Evolutionary conservation across 2,113 vertebrate species (phyloP), one percentile per base, ranked within the genome.

Genomic region (Neolamprologus caudopunctatus): DNA sequence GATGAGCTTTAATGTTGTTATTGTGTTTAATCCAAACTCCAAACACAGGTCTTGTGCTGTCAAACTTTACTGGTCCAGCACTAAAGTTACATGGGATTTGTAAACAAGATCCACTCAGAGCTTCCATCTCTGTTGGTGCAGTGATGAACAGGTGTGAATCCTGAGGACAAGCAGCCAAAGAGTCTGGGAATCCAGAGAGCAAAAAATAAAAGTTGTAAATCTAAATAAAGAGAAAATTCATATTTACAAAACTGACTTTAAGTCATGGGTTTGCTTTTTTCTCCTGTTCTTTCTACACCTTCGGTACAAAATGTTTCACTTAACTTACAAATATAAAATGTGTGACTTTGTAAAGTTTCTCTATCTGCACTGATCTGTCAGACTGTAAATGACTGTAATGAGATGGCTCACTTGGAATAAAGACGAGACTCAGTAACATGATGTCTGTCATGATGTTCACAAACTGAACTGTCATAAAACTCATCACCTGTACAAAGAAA

Each of bases 1-100:
- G 42, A 45, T 45, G 42, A 45, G 6, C 11, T 0, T 42, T 12
- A 42, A 42, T 13, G 5, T 42, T 42, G 40, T 2, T 3, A 42
- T 42, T 0, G 0, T 45, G 0, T 45, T 45, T 45, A 54, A 54
- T 21, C 51, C 51, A 54, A 0, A 1, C 9, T 53, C 9, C 51
- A 53, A 12, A 1, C 0, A 54, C n/a, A 0, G n/a, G 0, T 24
- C 6, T 12, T 24, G 0, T 54, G 10, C 53, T 54, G 53, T 54
- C 1, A 54, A 54, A 12, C 53, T 1, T 53, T 53, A 0, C 51
- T 53, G 1, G 0, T 53, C 51, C n/a, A 9, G 3, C 0, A 1
- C 9, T 53, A 53, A 53, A 53, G 5, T 53, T 53, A n/a, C 50
- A 58, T 58, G 24, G 55, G 24, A 58, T 58, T 9, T 16, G 55